Percentiles rank a stretch among this genome's conserved stretches.
These are phyloP conservation scores for Palythoa grandis DNA, from an alignment of 92 coral and sea anemone species.

Conservation along the genomic window DNA sequence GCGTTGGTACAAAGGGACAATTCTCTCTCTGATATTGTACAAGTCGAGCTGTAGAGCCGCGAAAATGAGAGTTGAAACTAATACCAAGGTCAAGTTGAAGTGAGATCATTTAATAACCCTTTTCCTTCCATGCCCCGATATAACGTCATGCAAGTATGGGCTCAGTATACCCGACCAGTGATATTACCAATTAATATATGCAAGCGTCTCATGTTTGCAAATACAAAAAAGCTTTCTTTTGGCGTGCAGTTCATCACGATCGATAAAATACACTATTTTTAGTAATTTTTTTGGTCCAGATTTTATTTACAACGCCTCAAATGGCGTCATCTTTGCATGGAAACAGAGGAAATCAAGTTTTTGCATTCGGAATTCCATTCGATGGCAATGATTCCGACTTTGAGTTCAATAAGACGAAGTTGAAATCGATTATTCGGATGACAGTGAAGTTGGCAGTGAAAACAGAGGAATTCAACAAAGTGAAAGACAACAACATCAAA, in stretches of 20 bases:
- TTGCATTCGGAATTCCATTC: slow-evolving; percentile 21
- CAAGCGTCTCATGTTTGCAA: not conserved
- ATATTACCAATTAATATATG: not conserved
- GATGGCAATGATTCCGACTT: slow-evolving; percentile 2
- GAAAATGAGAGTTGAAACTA: slow-evolving; percentile 1
- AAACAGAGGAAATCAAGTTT: slow-evolving; percentile 1
- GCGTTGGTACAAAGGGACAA: slow-evolving; percentile 28
- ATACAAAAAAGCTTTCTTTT: slow-evolving; percentile 16
- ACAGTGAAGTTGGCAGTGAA: slow-evolving; percentile 1
- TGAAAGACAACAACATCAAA: slow-evolving; percentile 9
- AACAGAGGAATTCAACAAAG: slow-evolving; percentile 1
- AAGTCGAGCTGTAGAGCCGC: slow-evolving; percentile 18
- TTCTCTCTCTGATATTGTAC: slow-evolving; percentile 17
- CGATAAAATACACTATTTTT: not conserved
- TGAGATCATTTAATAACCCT: not conserved
- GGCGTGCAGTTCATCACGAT: not conserved
- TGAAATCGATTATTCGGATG: not conserved
- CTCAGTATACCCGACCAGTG: too few relatives aligned
- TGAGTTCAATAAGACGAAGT: not conserved
- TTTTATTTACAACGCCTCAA: slow-evolving; percentile 11
- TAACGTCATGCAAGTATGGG: too few relatives aligned
- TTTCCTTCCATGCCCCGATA: too few relatives aligned
- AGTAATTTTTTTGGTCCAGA: slow-evolving; percentile 2
- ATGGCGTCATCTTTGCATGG: slow-evolving; percentile 1
- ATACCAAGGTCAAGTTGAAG: slow-evolving; percentile 3